phyloP scores from a whole-genome alignment of 2,113 vertebrate species.

The Carassius gibelio region DNA sequence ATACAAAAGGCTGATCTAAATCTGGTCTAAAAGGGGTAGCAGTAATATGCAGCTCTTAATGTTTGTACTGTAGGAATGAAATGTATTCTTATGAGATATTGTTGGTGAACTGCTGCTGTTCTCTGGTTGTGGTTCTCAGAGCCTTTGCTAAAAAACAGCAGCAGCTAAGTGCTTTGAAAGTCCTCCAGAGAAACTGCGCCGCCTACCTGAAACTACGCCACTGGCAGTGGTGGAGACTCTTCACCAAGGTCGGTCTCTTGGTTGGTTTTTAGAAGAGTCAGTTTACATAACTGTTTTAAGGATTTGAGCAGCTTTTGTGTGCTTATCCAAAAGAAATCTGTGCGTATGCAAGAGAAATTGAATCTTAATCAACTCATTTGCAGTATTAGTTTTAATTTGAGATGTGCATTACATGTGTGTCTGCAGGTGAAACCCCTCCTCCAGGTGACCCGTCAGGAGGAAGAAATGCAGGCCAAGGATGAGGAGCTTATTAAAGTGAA shows the following conservation, averaged over 20 bases:
- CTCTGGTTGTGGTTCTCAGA: constrained; percentile 67
- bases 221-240: constrained; percentile 99
- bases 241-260: constrained; percentile 84
- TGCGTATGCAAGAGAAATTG: neutral
- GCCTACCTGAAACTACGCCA: constrained; percentile 94
- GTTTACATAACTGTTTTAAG: neutral
- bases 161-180: constrained; percentile 94
- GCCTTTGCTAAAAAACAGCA: constrained; percentile 98
- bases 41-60: neutral
- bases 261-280: neutral
- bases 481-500: constrained; percentile 96
- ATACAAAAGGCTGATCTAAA: neutral
- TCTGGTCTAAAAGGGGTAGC: neutral
- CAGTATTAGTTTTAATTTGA: constrained; percentile 43
- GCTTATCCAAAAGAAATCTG: neutral
- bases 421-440: constrained; percentile 94
- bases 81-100: neutral
- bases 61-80: neutral
- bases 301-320: neutral
- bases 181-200: constrained; percentile 96
- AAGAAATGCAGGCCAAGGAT: constrained; percentile 95
- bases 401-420: neutral
- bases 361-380: neutral
- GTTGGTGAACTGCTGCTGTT: neutral
- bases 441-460: constrained; percentile 96